A percentile compares a stretch with the other conserved stretches of the same genome.
Evolutionary conservation across 2,888 invertebrate species (phyloP).

Genomic region (Euplexia lucipara): DNA sequence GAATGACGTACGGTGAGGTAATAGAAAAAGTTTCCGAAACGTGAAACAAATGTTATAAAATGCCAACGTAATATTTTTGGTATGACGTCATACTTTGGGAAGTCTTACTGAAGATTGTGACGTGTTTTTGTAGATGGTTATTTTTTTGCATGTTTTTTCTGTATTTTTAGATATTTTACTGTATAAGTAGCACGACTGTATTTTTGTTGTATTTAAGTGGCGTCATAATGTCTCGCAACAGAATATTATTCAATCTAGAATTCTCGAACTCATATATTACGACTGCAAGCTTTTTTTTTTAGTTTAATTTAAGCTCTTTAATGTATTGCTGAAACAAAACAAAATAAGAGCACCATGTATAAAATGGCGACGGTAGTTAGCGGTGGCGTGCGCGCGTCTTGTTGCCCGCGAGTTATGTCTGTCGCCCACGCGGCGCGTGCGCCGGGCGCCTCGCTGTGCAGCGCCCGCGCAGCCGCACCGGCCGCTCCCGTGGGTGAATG

Average conservation of each 20-base stretch:
- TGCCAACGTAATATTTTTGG: slow-evolving; percentile 11
- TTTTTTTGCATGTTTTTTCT: background rate
- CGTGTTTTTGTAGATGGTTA: background rate
- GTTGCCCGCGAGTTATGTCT: slow-evolving; percentile 87
- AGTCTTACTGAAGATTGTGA: background rate
- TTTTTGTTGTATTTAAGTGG: too few relatives aligned
- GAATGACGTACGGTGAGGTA: slow-evolving; percentile 38
- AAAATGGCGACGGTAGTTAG: slow-evolving; percentile 83
- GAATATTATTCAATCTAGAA: too few relatives aligned
- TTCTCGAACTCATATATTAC: too few relatives aligned
- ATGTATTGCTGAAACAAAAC: background rate
- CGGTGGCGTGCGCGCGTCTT: slow-evolving; percentile 84
- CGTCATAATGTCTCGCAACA: too few relatives aligned
- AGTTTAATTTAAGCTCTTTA: background rate
- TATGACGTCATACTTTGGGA: slow-evolving; percentile 14
- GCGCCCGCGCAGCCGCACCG: slow-evolving; percentile 43
- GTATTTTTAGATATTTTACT: too few relatives aligned
- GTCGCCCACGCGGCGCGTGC: slow-evolving; percentile 78
- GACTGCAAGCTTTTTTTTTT: too few relatives aligned
- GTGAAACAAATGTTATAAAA: slow-evolving; percentile 1
- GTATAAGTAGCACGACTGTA: background rate
- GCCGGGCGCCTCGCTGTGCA: slow-evolving; percentile 70
- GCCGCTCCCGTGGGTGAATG: slow-evolving; percentile 59
- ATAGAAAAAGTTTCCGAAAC: slow-evolving; percentile 14
- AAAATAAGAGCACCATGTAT: slow-evolving; percentile 73